These are phyloP conservation scores for Eleginops maclovinus DNA, from an alignment of 2,113 vertebrate genomes.

Conservation along the genomic window DNA sequence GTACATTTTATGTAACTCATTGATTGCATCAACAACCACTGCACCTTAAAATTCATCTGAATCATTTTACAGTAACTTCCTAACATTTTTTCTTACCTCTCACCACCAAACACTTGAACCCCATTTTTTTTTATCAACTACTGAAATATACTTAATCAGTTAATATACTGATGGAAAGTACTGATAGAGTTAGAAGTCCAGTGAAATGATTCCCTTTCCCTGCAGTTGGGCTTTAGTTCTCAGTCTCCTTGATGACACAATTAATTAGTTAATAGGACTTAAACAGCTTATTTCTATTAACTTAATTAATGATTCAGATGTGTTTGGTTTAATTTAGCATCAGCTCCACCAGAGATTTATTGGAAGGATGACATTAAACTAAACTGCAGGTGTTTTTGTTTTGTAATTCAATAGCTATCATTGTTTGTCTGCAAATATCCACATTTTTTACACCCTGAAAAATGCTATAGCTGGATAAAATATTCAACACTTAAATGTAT, in stretches of 20 bases:
- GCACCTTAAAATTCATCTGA: slow-evolving; percentile 42
- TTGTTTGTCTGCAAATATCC: neutral
- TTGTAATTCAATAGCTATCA: neutral
- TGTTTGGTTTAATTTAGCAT: neutral
- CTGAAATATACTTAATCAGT: slow-evolving; percentile 22
- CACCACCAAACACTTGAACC: slow-evolving; percentile 22
- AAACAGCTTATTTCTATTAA: neutral
- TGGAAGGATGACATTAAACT: neutral
- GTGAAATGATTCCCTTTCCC: neutral
- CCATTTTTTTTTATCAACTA: slow-evolving; percentile 19
- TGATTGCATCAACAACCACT: slow-evolving; percentile 42
- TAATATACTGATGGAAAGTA: neutral
- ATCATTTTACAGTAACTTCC: slow-evolving; percentile 30
- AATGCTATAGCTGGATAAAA: neutral
- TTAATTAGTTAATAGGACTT: neutral
- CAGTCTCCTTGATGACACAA: neutral
- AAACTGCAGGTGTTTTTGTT: neutral
- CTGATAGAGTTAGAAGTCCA: neutral
- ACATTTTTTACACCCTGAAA: neutral
- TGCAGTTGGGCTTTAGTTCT: neutral
- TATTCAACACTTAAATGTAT: neutral
- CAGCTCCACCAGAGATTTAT: neutral
- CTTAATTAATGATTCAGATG: neutral
- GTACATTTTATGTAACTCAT: slow-evolving; percentile 53
- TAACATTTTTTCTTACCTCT: slow-evolving; percentile 37